Evolutionary conservation across 2,113 vertebrate genomes (phyloP), one percentile per base, ranked within the genome.

Genomic region (Periophthalmodon schlosseri): DNA sequence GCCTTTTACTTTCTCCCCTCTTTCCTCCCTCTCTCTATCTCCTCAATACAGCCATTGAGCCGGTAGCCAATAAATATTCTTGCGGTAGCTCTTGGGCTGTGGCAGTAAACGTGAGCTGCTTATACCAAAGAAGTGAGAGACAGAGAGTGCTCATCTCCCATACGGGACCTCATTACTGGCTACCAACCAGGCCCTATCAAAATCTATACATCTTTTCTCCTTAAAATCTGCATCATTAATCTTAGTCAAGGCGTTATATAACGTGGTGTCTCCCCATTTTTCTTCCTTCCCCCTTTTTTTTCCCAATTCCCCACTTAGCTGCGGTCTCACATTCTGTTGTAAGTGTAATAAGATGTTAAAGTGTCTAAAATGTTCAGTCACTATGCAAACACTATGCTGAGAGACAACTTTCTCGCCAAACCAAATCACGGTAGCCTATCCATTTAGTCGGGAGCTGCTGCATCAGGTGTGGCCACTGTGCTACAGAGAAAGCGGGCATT

Each of bases 41-140:
- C 87, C 86, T 92, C 91, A 92, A 92, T 92, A 92, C 89, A 88
- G 88, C 91, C 91, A 92, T 92, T 92, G 88, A 92, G 89, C 89
- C 67, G 72, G 87, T 87, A 90, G 91, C 89, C 89, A 90, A 92
- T 92, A 92, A 91, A 92, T 92, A 92, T 92, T 92, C 91, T 88
- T 91, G 91, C 89, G 81, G 91, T 90, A 89, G 87, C 91, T 86
- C 89, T 88, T 84, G 87, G 88, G 91, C 91, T 91, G 91, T 92
- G 89, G 89, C 89, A 86, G 87, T 15, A 86, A 89, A 92, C 91
- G 89, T 92, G 91, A 92, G 91, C 90, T 92, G 89, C 85, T 91
- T 92, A 90, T 91, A 84, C 91, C 86, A 79, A 87, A 88, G 86
- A 65, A 65, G 63, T 65, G 63, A 87, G 86, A 83, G 86, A 57